Conservation (phyloP, 2,888 invertebrate species). For the Odontomyia ornata region DNA sequence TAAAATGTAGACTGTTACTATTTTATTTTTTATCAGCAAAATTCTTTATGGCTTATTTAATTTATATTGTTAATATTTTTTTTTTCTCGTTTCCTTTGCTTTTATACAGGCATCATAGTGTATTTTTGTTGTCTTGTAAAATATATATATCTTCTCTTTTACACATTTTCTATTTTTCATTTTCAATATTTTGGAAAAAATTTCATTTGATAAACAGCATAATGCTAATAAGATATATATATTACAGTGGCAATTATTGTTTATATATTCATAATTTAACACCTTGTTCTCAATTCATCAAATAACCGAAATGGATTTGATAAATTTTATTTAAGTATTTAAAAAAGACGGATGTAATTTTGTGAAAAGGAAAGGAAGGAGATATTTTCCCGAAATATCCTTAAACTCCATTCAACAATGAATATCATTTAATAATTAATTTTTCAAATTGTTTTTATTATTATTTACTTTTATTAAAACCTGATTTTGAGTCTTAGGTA, state of each 20-base stretch:
- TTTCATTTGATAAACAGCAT: conserved; percentile 6
- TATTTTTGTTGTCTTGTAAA: neutral
- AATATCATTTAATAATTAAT: conserved; percentile 3
- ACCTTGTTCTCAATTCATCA: neutral
- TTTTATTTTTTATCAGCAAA: conserved; percentile 16
- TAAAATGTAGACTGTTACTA: conserved; percentile 18
- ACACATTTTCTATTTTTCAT: conserved; percentile 21
- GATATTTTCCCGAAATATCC: neutral
- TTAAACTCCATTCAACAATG: neutral
- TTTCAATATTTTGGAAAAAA: conserved; percentile 5
- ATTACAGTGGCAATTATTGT: neutral
- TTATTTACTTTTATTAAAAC: conserved; percentile 5
- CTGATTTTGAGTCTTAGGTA: conserved; percentile 8
- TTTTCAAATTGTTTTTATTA: conserved; percentile 5
- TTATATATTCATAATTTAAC: conserved; percentile 10
- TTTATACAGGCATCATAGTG: conserved; percentile 41
- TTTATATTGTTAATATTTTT: neutral
- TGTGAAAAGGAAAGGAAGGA: neutral
- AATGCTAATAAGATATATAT: neutral
- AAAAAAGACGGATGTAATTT: neutral
- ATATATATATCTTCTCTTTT: conserved; percentile 27
- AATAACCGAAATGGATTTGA: neutral
- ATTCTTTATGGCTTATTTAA: too few relatives aligned
- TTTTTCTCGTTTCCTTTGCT: neutral
- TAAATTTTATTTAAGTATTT: neutral